phyloP scores from a whole-genome alignment of 2,888 invertebrate species.

The Acleris sparsana region DNA sequence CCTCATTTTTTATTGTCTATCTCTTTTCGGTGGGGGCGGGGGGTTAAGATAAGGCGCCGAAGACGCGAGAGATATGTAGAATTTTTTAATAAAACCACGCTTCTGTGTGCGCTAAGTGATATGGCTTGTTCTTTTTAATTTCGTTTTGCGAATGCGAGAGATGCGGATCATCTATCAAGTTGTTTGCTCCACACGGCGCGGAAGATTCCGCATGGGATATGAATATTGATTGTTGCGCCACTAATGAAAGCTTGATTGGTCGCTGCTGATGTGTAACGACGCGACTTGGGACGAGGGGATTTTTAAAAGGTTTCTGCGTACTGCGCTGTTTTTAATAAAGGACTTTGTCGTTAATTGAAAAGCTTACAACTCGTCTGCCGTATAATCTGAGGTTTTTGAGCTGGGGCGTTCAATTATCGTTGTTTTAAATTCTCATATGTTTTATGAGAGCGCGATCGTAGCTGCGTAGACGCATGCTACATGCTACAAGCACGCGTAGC shows the following conservation, averaged over 20 bases:
- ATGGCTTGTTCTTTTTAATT: conserved; percentile 84
- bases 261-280: conserved; percentile 73
- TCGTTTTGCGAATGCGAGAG: conserved; percentile 73
- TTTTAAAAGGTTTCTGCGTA: conserved; percentile 57
- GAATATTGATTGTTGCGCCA: conserved; percentile 79
- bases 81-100: conserved; percentile 80
- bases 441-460: conserved; percentile 27
- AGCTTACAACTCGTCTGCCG: conserved; percentile 24
- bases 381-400: conserved; percentile 10
- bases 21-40: conserved; percentile 62
- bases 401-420: neutral
- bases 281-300: conserved; percentile 48
- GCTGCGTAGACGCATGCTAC: conserved; percentile 37
- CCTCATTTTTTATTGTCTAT: conserved; percentile 70
- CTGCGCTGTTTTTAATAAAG: conserved; percentile 53
- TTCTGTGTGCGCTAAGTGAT: conserved; percentile 83
- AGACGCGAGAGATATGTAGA: conserved; percentile 82
- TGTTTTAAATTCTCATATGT: neutral
- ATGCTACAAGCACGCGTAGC: conserved; percentile 42
- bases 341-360: conserved; percentile 52
- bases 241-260: conserved; percentile 81
- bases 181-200: conserved; percentile 53
- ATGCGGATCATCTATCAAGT: conserved; percentile 75
- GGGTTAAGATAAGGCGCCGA: conserved; percentile 73
- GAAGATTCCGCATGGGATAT: conserved; percentile 82